phyloP scores from a whole-genome alignment of 37 sponge, comb jelly and placozoan genomes.

The Theonella swinhoei region DNA sequence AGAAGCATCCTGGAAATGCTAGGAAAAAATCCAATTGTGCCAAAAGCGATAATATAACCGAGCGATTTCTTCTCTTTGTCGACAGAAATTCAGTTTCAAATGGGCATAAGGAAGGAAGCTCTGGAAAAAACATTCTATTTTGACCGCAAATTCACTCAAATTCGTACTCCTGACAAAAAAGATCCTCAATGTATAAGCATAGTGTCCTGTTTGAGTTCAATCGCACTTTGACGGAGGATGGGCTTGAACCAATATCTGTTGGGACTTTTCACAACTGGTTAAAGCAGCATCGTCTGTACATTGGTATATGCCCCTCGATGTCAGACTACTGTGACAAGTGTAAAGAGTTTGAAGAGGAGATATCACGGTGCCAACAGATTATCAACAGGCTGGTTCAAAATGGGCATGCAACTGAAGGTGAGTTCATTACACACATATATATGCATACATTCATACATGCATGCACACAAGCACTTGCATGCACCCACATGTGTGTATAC shows the following conservation, averaged over 20 bases:
- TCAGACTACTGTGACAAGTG: constrained; percentile 56
- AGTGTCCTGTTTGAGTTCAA: constrained; percentile 32
- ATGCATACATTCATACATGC: no score
- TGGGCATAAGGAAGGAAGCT: neutral
- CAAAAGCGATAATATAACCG: neutral
- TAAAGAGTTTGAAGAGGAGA: constrained; percentile 41
- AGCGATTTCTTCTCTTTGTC: constrained; percentile 1
- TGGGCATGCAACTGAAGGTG: constrained; percentile 10
- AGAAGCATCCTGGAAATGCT: constrained; percentile 1
- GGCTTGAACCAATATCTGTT: constrained; percentile 7
- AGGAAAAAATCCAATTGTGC: neutral
- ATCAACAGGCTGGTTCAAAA: constrained; percentile 42
- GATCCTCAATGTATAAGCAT: constrained; percentile 33
- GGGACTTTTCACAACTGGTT: constrained; percentile 33
- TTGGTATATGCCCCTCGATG: constrained; percentile 16
- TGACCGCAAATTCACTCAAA: neutral
- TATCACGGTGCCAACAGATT: constrained; percentile 11
- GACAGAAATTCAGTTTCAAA: neutral
- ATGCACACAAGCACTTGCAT: no score
- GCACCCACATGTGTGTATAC: no score
- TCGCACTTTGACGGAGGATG: constrained; percentile 22
- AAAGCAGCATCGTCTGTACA: constrained; percentile 15
- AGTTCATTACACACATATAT: neutral
- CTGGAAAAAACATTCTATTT: constrained; percentile 3
- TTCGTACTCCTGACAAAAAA: neutral